These are phyloP conservation scores for Rhagonycha lutea DNA, from an alignment of 2,888 invertebrate species.

Conservation along the genomic window DNA sequence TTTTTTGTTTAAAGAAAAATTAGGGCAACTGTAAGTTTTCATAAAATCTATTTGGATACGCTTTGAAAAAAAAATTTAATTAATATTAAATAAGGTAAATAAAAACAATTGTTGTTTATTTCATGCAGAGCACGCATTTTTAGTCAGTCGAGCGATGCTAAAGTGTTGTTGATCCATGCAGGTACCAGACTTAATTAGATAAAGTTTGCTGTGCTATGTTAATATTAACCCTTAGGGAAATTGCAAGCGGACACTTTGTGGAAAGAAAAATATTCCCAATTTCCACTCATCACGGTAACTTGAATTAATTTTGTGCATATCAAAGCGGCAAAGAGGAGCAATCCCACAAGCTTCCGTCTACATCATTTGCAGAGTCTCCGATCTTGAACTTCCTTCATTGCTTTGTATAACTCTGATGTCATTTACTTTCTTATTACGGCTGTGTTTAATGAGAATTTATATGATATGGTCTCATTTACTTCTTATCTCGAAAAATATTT, in stretches of 20 bases:
- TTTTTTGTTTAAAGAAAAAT: not conserved
- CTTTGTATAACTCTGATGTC: constrained; percentile 30
- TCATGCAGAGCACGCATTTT: constrained; percentile 16
- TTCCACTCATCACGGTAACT: constrained; percentile 46
- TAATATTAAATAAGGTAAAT: constrained; percentile 13
- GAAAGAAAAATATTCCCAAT: constrained; percentile 49
- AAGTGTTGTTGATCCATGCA: constrained; percentile 38
- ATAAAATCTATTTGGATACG: not conserved
- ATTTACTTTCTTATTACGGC: constrained; percentile 32
- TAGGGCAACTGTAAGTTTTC: not conserved
- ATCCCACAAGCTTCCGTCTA: constrained; percentile 35
- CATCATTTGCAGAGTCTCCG: constrained; percentile 34
- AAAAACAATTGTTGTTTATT: constrained; percentile 17
- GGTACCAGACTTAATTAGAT: constrained; percentile 29
- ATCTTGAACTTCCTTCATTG: constrained; percentile 36
- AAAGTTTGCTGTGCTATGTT: constrained; percentile 39
- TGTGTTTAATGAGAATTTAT: constrained; percentile 35
- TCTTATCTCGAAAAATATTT: not conserved
- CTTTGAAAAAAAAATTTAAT: not conserved
- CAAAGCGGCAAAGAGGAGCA: constrained; percentile 35
- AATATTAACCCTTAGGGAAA: constrained; percentile 49
- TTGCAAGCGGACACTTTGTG: constrained; percentile 48
- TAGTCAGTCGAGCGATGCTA: constrained; percentile 41
- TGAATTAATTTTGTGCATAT: constrained; percentile 46
- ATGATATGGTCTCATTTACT: not conserved